phyloP scores from a whole-genome alignment of 1,140 invertebrate genomes.

The Drosophila prosaltans region DNA sequence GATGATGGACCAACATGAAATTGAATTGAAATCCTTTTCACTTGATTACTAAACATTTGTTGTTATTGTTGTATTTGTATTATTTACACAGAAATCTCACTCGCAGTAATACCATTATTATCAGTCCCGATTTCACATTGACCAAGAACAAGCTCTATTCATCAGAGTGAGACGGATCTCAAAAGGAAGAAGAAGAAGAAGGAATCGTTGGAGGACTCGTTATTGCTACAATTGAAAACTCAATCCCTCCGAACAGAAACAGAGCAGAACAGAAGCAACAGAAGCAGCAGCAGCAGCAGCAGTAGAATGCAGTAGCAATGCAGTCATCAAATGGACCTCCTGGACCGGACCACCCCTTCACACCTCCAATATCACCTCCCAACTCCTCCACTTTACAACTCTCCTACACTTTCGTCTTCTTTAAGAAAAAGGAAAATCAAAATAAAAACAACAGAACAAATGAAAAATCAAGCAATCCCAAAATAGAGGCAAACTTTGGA shows the following conservation, averaged over 20 bases:
- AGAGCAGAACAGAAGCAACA: constrained; percentile 24
- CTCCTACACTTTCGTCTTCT: background rate
- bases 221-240: constrained; percentile 48
- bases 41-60: background rate
- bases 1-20: constrained; percentile 44
- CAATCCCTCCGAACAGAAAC: constrained; percentile 74
- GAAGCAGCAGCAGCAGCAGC: constrained; percentile 26
- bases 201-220: constrained; percentile 7
- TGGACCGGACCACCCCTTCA: constrained; percentile 4
- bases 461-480: constrained; percentile 2
- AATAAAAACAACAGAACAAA: constrained; percentile 37
- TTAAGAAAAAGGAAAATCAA: no score
- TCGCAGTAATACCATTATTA: constrained; percentile 91
- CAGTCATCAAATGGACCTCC: constrained; percentile 21
- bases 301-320: constrained; percentile 22
- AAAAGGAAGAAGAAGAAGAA: constrained; percentile 15
- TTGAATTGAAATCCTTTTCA: accelerated
- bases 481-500: constrained; percentile 77
- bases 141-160: constrained; percentile 93
- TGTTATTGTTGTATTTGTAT: background rate
- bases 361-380: constrained; percentile 9
- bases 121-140: constrained; percentile 92
- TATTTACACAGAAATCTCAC: constrained; percentile 89
- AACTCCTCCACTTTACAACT: constrained; percentile 11
- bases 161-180: constrained; percentile 62